Conservation (phyloP, 2,888 invertebrate genomes). For the Dynastes hyllus region DNA sequence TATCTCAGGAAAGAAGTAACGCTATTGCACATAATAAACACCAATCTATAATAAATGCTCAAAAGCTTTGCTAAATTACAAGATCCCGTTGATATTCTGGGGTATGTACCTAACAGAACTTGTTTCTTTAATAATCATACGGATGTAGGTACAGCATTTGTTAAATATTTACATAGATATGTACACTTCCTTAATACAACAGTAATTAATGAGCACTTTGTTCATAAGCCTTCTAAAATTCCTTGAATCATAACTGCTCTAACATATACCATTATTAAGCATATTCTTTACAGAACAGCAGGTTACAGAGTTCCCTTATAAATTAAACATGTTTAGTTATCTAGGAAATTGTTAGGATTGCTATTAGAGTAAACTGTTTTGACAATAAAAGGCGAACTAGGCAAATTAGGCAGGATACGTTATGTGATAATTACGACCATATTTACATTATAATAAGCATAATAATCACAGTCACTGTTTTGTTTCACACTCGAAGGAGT, state of each 20-base stretch:
- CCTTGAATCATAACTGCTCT: constrained; percentile 12
- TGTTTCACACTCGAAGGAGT: constrained; percentile 40
- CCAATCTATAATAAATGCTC: not conserved
- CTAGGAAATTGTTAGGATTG: constrained; percentile 33
- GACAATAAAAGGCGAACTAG: constrained; percentile 29
- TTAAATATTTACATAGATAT: too few species aligned
- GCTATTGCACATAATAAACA: too few species aligned
- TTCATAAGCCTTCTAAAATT: not conserved
- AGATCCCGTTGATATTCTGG: too few species aligned
- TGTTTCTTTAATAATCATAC: too few species aligned
- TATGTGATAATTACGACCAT: constrained; percentile 22
- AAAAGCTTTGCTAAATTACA: too few species aligned
- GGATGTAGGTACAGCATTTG: too few species aligned
- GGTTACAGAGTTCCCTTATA: constrained; percentile 10
- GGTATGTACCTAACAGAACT: too few species aligned
- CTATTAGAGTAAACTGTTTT: constrained; percentile 28
- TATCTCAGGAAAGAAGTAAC: too few species aligned
- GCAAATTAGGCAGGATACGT: constrained; percentile 38
- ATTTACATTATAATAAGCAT: constrained; percentile 41
- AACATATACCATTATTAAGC: constrained; percentile 4
- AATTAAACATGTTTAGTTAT: constrained; percentile 21
- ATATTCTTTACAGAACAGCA: constrained; percentile 7
- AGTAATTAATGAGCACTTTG: too few species aligned
- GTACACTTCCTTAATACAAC: too few species aligned
- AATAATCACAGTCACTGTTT: constrained; percentile 23